Evolutionary conservation across 2,113 vertebrate genomes (phyloP).

Genomic region (Anolis carolinensis): DNA sequence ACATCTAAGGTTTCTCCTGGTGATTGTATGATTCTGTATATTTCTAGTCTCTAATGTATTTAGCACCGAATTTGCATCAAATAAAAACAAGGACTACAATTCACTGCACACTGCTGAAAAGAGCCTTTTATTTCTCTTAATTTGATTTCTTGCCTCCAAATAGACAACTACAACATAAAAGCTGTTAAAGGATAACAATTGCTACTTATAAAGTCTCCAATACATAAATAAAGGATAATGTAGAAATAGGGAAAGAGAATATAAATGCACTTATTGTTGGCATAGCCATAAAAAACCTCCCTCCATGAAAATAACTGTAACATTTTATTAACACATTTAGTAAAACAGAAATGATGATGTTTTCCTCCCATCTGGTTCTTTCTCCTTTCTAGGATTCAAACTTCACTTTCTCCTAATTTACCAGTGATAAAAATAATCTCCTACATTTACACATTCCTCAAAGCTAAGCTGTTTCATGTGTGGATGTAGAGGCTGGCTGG

Average conservation of each 20-base stretch:
- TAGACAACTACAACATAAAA: conserved; percentile 29
- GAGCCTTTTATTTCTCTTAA: conserved; percentile 44
- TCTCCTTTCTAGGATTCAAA: conserved; percentile 36
- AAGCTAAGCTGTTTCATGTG: conserved; percentile 15
- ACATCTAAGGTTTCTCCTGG: background rate
- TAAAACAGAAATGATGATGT: conserved; percentile 41
- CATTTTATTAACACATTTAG: conserved; percentile 44
- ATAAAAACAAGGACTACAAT: conserved; percentile 28
- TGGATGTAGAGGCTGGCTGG: background rate
- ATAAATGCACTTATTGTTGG: conserved; percentile 37
- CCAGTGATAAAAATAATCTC: conserved; percentile 31
- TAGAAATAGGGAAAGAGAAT: conserved; percentile 33
- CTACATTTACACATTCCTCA: conserved; percentile 22
- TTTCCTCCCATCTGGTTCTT: conserved; percentile 35
- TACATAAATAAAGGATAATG: conserved; percentile 43
- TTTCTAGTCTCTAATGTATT: conserved; percentile 10
- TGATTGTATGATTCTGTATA: background rate
- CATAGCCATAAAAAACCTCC: conserved; percentile 29
- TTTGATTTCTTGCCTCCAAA: conserved; percentile 30
- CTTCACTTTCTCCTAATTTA: conserved; percentile 25
- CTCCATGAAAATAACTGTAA: conserved; percentile 43
- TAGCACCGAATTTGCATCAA: conserved; percentile 25
- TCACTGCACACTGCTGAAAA: conserved; percentile 12
- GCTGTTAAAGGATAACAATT: conserved; percentile 40
- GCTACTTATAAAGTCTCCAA: conserved; percentile 33